Evolutionary conservation across 2,888 invertebrate genomes (phyloP).

Genomic region (Anorthoa munda): DNA sequence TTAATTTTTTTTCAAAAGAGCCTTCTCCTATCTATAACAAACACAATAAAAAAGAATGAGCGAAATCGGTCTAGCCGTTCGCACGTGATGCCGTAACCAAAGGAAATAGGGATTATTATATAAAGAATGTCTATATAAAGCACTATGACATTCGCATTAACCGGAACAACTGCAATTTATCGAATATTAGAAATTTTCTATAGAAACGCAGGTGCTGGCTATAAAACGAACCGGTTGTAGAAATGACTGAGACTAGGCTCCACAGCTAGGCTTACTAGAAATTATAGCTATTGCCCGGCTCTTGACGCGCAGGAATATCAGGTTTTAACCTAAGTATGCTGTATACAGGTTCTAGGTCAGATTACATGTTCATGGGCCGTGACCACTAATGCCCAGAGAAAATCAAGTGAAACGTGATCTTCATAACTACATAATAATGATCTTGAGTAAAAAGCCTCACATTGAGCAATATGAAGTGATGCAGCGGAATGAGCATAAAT

Average conservation of each 20-base stretch:
- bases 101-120: no score
- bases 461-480: no score
- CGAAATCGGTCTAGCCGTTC: no score
- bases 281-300: slow-evolving; percentile 18
- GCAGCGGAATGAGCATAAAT: no score
- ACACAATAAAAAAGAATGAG: no score
- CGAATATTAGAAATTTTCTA: background rate
- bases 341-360: slow-evolving; percentile 18
- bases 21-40: no score
- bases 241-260: slow-evolving; percentile 13
- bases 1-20: no score
- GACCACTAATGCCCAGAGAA: background rate
- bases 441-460: no score
- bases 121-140: no score
- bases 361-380: background rate
- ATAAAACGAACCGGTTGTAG: slow-evolving; percentile 27
- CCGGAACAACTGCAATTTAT: background rate
- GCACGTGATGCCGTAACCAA: no score
- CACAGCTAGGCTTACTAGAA: slow-evolving; percentile 1
- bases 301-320: slow-evolving; percentile 32
- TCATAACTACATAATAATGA: no score
- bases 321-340: slow-evolving; percentile 22
- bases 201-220: background rate
- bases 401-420: background rate
- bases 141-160: background rate